Evolutionary conservation across 2,113 vertebrate species (phyloP).

Genomic region (Elachura formosa): DNA sequence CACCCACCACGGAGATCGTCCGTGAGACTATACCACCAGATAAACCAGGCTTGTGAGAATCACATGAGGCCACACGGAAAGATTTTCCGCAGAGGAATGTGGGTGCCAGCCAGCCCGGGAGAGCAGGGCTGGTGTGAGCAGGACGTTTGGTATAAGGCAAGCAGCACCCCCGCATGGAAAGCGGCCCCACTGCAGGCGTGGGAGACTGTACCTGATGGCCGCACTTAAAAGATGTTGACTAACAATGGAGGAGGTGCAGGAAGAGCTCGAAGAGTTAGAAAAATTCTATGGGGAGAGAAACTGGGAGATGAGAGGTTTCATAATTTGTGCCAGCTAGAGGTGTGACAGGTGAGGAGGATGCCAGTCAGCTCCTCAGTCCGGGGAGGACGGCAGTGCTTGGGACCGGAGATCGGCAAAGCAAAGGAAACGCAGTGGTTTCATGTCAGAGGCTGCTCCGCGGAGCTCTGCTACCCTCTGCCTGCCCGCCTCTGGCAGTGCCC

Average conservation of each 20-base stretch:
- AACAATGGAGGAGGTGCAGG: not conserved
- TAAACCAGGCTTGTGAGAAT: not conserved
- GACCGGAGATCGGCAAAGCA: rapidly evolving
- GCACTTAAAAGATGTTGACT: not conserved
- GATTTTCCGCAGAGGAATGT: not conserved
- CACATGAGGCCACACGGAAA: not conserved
- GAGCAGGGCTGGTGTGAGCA: rapidly evolving
- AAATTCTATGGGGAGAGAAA: not conserved
- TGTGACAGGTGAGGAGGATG: not conserved
- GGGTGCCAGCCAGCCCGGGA: not conserved
- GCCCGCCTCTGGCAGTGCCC: rapidly evolving
- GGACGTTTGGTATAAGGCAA: not conserved
- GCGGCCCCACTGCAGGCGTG: not conserved
- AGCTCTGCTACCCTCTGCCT: constrained; percentile 26
- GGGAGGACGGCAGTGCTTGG: not conserved
- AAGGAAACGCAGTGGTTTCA: not conserved
- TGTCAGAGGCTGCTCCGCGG: not conserved
- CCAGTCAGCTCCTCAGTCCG: rapidly evolving
- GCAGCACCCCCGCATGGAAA: not conserved
- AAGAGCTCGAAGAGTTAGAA: not conserved
- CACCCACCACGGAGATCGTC: not conserved
- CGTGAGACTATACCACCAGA: not conserved
- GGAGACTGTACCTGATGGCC: not conserved
- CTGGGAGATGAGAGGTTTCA: not conserved
- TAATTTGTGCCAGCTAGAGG: not conserved